Evolutionary conservation across 2,888 invertebrate genomes (phyloP), one percentile per base, ranked within the genome.

Genomic region (Stenoptilia bipunctidactyla): DNA sequence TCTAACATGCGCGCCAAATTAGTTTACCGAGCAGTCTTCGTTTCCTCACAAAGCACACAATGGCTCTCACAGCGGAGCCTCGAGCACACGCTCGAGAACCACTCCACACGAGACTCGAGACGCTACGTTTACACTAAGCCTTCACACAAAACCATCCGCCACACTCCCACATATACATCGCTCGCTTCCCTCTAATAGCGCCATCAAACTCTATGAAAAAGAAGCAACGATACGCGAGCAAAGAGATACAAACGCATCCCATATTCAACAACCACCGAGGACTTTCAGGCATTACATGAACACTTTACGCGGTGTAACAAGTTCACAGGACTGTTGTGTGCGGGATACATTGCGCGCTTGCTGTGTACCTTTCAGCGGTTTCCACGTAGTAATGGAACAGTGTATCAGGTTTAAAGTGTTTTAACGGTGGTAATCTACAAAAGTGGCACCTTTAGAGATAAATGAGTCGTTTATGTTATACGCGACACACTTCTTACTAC

Each of bases 271-370:
- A 42, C 42, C 38, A 41, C 42, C 42, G 40, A 44, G 41, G 45
- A 45, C 46, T 47, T 51, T 41, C 42, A 44, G 45, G 53, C 47
- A 46, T 41, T 50, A 55, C 54, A 48, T 56, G 55, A 59, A 58
- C 53, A 55, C 53, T 30, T 12, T 12, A 30, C n/a, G 4, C 30
- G 30, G 30, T 12, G 30, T 30, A 3, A 30, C n/a, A 20, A 20
- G 20, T 8, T 36, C 15, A 46, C 48, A 50, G 52, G 58, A 61
- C 66, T 69, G 67, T 66, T 63, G 60, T 53, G 53, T 58, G 61
- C 57, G 58, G 56, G 62, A 55, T 59, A 60, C 65, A 67, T 65
- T 61, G 66, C 68, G 56, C 48, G 57, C 50, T 50, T 44, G 48
- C 53, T 55, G 51, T 53, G 56, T 44, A 42, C 42, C 54, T 46